phyloP scores from a whole-genome alignment of 2,113 vertebrate species.

The Glareola pratincola region DNA sequence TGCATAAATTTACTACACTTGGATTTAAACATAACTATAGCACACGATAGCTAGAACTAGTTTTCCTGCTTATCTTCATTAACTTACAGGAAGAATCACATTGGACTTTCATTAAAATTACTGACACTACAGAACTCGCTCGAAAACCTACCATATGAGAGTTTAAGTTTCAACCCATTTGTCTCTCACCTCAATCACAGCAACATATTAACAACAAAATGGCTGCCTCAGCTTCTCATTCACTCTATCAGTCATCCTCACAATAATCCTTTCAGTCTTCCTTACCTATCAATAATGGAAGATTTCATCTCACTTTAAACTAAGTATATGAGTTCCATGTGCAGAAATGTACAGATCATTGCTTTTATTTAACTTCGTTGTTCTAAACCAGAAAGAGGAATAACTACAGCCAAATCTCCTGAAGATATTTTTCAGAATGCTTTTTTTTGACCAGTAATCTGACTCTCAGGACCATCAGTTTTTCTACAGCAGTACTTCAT shows the following conservation, averaged over 20 bases:
- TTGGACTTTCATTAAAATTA: background rate
- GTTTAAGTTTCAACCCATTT: background rate
- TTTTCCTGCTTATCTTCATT: background rate
- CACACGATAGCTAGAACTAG: background rate
- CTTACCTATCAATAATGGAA: background rate
- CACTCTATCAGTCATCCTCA: background rate
- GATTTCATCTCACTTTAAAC: background rate
- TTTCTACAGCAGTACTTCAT: background rate
- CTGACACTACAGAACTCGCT: background rate
- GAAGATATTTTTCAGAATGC: background rate
- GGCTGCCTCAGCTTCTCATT: constrained; percentile 12
- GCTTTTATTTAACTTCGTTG: background rate
- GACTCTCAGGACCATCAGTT: background rate
- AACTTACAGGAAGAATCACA: background rate
- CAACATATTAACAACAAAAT: constrained; percentile 17
- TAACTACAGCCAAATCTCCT: background rate
- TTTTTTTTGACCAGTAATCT: background rate
- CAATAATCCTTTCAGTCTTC: background rate
- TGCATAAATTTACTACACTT: background rate
- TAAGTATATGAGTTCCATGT: accelerated
- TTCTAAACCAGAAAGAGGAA: background rate
- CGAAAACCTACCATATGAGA: background rate
- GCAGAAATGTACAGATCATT: background rate
- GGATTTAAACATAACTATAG: background rate
- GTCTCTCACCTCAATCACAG: background rate